Conservation (phyloP, 1,140 invertebrate genomes). For the Ips nitidus region DNA sequence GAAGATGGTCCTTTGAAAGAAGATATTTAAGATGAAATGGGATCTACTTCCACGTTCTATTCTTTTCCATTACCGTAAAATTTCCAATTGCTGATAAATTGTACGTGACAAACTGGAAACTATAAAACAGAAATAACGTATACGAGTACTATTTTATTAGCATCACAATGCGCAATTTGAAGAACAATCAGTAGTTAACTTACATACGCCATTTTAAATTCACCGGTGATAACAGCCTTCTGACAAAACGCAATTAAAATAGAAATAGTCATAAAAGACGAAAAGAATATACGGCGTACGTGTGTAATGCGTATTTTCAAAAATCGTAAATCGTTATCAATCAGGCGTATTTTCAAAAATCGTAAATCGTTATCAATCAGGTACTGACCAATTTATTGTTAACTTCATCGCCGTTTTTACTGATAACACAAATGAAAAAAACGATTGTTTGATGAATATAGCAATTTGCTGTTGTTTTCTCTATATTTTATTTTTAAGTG, state of each 20-base stretch:
- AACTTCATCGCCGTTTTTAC: constrained; percentile 24
- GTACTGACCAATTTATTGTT: constrained; percentile 20
- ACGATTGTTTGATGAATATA: constrained; percentile 29
- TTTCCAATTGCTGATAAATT: not conserved
- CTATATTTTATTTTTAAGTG: constrained; percentile 5
- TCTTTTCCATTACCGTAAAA: not conserved
- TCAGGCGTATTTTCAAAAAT: constrained; percentile 15
- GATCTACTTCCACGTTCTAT: not conserved
- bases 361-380: constrained; percentile 23
- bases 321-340: constrained; percentile 25
- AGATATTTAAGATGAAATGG: constrained; percentile 17
- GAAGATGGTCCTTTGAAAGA: constrained; percentile 28
- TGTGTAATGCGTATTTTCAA: constrained; percentile 22
- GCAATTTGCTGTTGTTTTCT: constrained; percentile 15
- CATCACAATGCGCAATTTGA: constrained; percentile 17
- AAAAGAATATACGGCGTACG: constrained; percentile 26
- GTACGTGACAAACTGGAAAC: not conserved
- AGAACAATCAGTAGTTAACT: constrained; percentile 12
- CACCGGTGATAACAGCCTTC: constrained; percentile 20
- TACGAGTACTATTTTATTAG: not conserved
- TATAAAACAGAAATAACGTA: not conserved
- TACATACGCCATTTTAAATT: not conserved
- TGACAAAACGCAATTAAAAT: constrained; percentile 24
- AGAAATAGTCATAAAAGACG: constrained; percentile 23
- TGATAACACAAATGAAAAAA: constrained; percentile 23